Conservation (phyloP, 2,888 invertebrate genomes). For the Ariolimax columbianus region DNA sequence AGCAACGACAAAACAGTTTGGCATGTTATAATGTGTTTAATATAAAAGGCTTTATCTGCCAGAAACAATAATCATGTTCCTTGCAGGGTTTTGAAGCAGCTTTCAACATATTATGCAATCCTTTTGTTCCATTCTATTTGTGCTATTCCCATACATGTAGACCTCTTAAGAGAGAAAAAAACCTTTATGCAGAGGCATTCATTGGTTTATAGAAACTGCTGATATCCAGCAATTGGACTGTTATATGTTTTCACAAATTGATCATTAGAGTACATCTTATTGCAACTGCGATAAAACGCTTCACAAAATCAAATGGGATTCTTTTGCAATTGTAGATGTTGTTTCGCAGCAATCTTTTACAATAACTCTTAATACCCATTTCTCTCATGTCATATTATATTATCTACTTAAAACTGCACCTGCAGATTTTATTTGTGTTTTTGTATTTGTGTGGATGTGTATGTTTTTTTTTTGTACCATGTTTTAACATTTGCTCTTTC, state of each 20-base stretch:
- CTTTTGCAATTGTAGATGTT: background rate
- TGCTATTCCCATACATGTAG: too few species aligned
- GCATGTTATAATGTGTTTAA: background rate
- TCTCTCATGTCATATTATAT: background rate
- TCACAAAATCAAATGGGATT: background rate
- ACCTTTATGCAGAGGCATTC: too few species aligned
- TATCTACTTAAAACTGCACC: background rate
- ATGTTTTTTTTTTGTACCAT: background rate
- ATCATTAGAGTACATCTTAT: background rate
- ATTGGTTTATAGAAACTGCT: too few species aligned
- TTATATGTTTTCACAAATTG: background rate
- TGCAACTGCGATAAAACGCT: background rate
- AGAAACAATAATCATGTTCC: too few species aligned
- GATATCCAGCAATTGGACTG: background rate
- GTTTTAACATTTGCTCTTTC: background rate
- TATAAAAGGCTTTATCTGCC: background rate
- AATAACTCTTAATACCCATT: background rate
- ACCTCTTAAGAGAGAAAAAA: too few species aligned
- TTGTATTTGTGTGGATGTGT: background rate
- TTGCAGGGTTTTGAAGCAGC: too few species aligned
- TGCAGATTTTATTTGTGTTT: background rate
- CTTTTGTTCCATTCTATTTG: too few species aligned
- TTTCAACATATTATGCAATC: too few species aligned
- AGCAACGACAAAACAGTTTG: background rate
- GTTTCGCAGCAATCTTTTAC: constrained; percentile 13